Base-by-base conservation (phyloP, 2,888 invertebrate species). In the Limnephilus auricula region DNA sequence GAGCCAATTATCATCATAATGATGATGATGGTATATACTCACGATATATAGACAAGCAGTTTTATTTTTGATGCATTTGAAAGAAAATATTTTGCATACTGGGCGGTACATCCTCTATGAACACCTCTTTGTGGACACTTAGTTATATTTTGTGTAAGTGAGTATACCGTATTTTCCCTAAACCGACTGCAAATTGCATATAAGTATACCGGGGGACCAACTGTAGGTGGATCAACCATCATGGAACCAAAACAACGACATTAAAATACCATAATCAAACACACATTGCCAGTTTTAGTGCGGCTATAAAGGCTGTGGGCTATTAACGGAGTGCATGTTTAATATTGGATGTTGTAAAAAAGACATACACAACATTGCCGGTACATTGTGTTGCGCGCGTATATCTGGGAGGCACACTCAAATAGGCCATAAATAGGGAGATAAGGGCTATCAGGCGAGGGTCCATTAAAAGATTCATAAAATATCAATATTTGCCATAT, bases 401-500 rank as follows among this genome's bases (percentile, higher is more conserved):
- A 65, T 25, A 65, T 65, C 65, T 65, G 65, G 65, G 65, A 65
- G 25, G 65, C 65, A n/a, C 65, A 65, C 65, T 65, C 65, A 65
- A 65, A 65, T 65, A 25, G 25, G 9, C 65, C 25, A 65, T 65
- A 65, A 65, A 65, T 65, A 65, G 9, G 25, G 78, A 34, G 78
- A 88, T 88, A 88, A 31, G 82, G 13, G 84, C 30, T 90, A 90
- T 90, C 90, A 82, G 85, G 32, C 2, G 13, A 10, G 84, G 32
- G 90, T 30, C 90, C 87, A 50, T 90, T 88, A 83, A 88, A 90
- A 88, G 89, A 40, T 45, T 91, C 89, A 89, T 91, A 91, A 91
- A 91, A 89, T 89, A 89, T 78, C 91, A 88, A 91, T 91, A 91
- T 90, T 90, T 84, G 65, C 90, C 89, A 40, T 89, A 88, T 88